Evolutionary conservation across 2,888 invertebrate genomes (phyloP), one percentile per base, ranked within the genome.

Genomic region (Busseola fusca): DNA sequence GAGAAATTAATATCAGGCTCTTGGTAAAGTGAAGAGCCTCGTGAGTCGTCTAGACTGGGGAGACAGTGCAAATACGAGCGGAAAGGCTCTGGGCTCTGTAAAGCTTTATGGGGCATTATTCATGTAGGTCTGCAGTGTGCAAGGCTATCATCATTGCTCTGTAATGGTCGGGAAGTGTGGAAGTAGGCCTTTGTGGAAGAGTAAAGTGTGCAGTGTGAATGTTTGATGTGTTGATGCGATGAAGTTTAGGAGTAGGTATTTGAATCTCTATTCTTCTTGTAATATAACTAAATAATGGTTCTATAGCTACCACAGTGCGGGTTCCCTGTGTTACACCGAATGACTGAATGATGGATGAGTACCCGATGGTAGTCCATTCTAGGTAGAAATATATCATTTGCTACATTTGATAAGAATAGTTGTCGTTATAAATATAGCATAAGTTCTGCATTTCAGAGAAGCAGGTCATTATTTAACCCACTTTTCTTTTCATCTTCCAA

Each of bases 31-130:
- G 70, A 78, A 84, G 82, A 76, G 82, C 25, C 59, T 73, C 64
- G 69, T 52, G 63, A 63, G n/a, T 52, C 52, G 84, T 82, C 82
- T 84, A 82, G 84, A 78, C 81, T 74, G 50, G 81, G 82, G 81
- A 64, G 72, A 69, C 72, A 60, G 68, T 14, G 74, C 72, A 77
- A 74, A 83, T 83, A 74, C 71, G 48, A 60, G 78, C 50, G 66
- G 64, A 64, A 54, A 52, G 66, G 60, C 59, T 67, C n/a, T 45
- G 52, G 68, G 58, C 52, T 34, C 45, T 30, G 21, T 50, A 18
- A 54, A 37, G 50, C 50, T 50, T 60, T 72, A 78, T 40, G 59
- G 56, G 67, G 59, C 45, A 72, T 74, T 76, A 68, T 72, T 63
- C 73, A 70, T 63, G 64, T 52, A 60, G 58, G 78, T 58, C 42